Evolutionary conservation across 1,140 invertebrate genomes (phyloP), one percentile per base, ranked within the genome.

Genomic region (Papilio glaucus): DNA sequence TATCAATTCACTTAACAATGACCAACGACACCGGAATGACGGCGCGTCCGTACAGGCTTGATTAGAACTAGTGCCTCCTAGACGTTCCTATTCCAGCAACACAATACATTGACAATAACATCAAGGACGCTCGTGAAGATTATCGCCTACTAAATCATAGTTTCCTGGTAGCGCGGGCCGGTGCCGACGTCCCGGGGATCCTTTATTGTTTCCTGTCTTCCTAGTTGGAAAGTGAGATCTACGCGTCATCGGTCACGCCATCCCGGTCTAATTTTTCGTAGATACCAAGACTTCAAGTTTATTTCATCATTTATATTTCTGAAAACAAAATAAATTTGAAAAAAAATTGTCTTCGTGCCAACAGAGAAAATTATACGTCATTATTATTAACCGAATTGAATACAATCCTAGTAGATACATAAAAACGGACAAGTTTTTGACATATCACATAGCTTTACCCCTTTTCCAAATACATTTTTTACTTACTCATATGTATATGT

Each of bases 151-250:
- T 84, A 84, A 83, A 86, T 86, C 84, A 86, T 86, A 84, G 79
- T 84, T 75, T 77, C 82, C 82, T 79, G 72, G 78, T 82, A 76
- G 68, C 26, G 21, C 42, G 67, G 72, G 60, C 68, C 72, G 68
- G 60, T 73, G 18, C 73, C 65, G 72, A 45, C 39, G 72, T 75
- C 53, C 73, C 75, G 73, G 81, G 72, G 79, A 76, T 72, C 84
- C 80, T 83, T 88, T 88, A 88, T 90, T 89, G 85, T 85, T 91
- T 90, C 86, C 88, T 91, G 87, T 80, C 77, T 78, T 81, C 81
- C 86, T 83, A 74, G 83, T 84, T 81, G 76, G 76, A 79, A 73
- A 72, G 77, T 77, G 77, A 83, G 78, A 74, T 76, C 81, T 78
- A 65, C 42, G 45, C 67, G 41, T 69, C 67, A 69, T 69, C 67